A percentile compares a stretch with the other conserved stretches of the same genome.
phyloP scores from a whole-genome alignment of 1,140 invertebrate genomes.

The Drosophila sp. region DNA sequence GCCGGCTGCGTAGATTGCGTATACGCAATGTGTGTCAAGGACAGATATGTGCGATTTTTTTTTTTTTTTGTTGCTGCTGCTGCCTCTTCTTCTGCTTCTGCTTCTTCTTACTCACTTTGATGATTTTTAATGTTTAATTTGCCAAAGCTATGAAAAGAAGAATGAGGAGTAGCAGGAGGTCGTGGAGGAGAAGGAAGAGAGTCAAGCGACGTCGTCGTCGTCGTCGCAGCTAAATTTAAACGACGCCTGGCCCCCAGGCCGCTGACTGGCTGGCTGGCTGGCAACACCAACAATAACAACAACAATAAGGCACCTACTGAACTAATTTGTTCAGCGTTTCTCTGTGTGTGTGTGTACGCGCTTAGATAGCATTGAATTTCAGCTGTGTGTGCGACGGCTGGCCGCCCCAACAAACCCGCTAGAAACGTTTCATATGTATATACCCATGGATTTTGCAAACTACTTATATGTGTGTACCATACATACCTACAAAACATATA shows the following conservation, averaged over 20 bases:
- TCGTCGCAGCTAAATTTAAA: constrained; percentile 67
- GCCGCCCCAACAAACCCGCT: constrained; percentile 44
- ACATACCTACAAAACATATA: not conserved
- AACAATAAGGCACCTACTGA: constrained; percentile 62
- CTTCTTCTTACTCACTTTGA: constrained; percentile 21
- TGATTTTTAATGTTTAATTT: constrained; percentile 62
- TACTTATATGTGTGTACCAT: not conserved
- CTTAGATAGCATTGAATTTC: constrained; percentile 76
- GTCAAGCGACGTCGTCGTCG: not conserved
- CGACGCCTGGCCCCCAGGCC: constrained; percentile 35
- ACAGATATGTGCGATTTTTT: constrained; percentile 82
- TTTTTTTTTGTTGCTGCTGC: constrained; percentile 17
- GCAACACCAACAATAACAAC: constrained; percentile 39
- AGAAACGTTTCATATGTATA: constrained; percentile 53
- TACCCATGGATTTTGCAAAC: constrained; percentile 51
- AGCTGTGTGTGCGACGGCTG: constrained; percentile 42
- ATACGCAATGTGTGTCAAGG: constrained; percentile 82
- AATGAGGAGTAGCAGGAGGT: not conserved
- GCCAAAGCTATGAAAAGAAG: constrained; percentile 17
- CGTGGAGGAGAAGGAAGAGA: not conserved
- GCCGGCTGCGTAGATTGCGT: constrained; percentile 75
- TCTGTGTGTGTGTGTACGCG: constrained; percentile 41
- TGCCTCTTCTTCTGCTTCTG: constrained; percentile 6
- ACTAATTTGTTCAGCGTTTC: constrained; percentile 64
- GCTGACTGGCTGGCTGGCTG: constrained; percentile 10